Base-by-base conservation (phyloP, 2,797 vertebrate species). In the Gymnocypris eckloni region DNA sequence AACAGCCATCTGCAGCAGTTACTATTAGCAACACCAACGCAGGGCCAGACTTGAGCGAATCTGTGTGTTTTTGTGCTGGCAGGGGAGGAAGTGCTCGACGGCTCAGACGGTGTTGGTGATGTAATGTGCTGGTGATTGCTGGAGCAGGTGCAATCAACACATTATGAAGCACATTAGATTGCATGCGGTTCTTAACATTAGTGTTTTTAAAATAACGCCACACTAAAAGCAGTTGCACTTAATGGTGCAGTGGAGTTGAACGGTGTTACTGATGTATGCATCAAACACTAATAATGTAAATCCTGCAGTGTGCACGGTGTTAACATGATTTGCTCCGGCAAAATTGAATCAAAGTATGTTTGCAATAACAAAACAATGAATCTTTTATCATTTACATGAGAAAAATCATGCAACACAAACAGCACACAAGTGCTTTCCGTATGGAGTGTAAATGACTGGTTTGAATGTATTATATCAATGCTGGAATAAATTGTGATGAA, bases 1-100 rank as follows among this genome's bases (percentile, higher is more conserved):
- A 86, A 83, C 88, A 90, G 75, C 88, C 89, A 86, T 91, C 89
- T 91, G 91, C 88, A 76, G 72, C 66, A 12, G 90, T 92, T 88
- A 88, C 91, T 89, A 86, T 83, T 91, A 88, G 90, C 90, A 91
- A 92, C 92, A 45, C 85, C 56, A 83, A 48, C 77, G 71, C 85
- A 75, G 82, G 6, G 85, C 13, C 13, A 76, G 61, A 61, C 79
- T 54, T 84, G 70, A 81, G 64, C 18, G 37, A 61, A 77, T 69
- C 3, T 45, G 37, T 69, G 70, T 37, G 5, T 88, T 79, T 85
- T 48, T 83, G 83, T 45, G 20, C 39, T 41, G 52, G 75, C 76
- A 20, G 43, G 50, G 45, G 45, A 56, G 64, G 50, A 64, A 72
- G 61, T 67, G 48, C 61, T 80, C 45, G 61, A 67, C 48, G 37